A percentile compares a stretch with the other conserved stretches of the same genome.
These are phyloP conservation scores for Drosophila differens DNA, from an alignment of 2,888 invertebrate genomes.

Conservation along the genomic window DNA sequence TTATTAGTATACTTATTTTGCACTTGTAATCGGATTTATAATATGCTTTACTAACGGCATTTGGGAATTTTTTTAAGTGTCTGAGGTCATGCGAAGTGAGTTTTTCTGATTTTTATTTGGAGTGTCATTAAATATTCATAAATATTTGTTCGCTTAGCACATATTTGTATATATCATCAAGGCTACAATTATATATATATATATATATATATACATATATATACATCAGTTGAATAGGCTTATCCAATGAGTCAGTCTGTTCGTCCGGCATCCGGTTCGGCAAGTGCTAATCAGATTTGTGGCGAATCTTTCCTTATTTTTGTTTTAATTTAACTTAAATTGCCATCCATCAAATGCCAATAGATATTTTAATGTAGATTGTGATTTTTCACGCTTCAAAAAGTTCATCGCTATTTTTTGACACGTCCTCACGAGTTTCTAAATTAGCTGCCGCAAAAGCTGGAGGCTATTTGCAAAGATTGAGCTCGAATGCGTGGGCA, in stretches of 20 bases:
- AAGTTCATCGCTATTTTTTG: conserved; percentile 35
- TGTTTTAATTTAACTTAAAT: conserved; percentile 11
- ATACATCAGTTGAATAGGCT: conserved; percentile 19
- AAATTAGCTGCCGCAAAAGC: conserved; percentile 10
- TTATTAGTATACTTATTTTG: conserved; percentile 18
- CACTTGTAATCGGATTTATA: conserved; percentile 55
- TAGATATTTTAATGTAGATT: conserved; percentile 35
- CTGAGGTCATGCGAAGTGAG: conserved; percentile 60
- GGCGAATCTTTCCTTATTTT: conserved; percentile 40
- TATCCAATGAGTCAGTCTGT: conserved; percentile 33
- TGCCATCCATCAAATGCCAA: conserved; percentile 51
- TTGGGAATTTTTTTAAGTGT: conserved; percentile 22
- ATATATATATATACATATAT: neutral
- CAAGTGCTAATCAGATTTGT: conserved; percentile 70
- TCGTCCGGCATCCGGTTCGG: conserved; percentile 57
- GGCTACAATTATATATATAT: conserved; percentile 26
- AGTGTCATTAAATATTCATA: conserved; percentile 53
- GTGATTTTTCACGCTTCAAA: conserved; percentile 44
- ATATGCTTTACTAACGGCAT: conserved; percentile 56
- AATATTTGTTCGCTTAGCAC: conserved; percentile 72
- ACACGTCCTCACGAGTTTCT: conserved; percentile 58
- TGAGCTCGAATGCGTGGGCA: conserved; percentile 32
- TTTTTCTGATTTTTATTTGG: conserved; percentile 46
- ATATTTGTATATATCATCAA: conserved; percentile 57
- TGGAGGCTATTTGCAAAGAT: conserved; percentile 34